Conservation (phyloP, 2,797 vertebrate genomes). For the Pogoniulus pusillus region DNA sequence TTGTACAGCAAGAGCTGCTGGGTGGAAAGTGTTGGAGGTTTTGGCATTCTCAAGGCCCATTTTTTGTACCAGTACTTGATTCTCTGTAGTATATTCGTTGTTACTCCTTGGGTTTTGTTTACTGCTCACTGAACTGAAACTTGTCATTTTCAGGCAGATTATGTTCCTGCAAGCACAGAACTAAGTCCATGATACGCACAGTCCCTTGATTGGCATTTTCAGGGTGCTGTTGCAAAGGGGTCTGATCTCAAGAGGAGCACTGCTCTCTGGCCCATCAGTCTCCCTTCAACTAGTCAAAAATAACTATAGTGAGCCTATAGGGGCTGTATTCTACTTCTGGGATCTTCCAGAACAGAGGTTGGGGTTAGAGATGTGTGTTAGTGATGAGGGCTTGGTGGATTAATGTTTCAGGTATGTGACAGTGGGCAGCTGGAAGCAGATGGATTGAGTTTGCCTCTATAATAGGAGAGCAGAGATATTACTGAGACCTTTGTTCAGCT, state of each 20-base stretch:
- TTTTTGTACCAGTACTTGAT: neutral
- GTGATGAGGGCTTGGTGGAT: neutral
- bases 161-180: neutral
- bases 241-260: neutral
- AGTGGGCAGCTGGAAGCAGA: neutral
- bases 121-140: neutral
- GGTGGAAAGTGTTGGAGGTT: neutral
- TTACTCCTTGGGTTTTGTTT: neutral
- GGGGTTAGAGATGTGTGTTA: neutral
- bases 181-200: neutral
- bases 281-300: conserved; percentile 15
- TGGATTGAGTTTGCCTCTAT: neutral
- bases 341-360: neutral
- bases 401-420: neutral
- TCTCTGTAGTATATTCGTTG: neutral
- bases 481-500: neutral
- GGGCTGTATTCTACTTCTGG: neutral
- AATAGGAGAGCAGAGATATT: neutral
- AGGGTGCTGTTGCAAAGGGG: conserved; percentile 5
- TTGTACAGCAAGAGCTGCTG: neutral
- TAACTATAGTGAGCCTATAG: neutral
- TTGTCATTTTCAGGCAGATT: neutral
- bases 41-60: neutral
- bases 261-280: neutral
- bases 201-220: neutral